These are phyloP conservation scores for Paracanthobrama guichenoti DNA, from an alignment of 2,113 vertebrate species.

Conservation along the genomic window DNA sequence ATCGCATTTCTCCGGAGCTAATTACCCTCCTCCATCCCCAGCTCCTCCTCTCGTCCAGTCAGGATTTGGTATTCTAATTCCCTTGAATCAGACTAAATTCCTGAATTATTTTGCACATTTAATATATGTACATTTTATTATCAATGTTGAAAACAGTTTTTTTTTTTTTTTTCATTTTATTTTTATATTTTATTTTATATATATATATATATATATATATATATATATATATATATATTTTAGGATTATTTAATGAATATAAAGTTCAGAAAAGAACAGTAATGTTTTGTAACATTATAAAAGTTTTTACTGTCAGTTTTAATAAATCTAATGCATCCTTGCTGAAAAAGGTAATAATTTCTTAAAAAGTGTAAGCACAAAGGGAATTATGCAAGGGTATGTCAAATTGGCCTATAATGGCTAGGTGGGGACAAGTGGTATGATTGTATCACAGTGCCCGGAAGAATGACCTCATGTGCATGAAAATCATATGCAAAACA, in stretches of 20 bases:
- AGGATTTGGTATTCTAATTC: too few relatives aligned
- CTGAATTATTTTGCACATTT: too few relatives aligned
- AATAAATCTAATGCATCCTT: neutral
- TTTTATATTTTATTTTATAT: too few relatives aligned
- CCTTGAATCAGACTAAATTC: too few relatives aligned
- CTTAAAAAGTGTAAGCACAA: neutral
- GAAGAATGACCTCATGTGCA: constrained; percentile 49
- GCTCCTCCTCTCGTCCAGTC: too few relatives aligned
- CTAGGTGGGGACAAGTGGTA: constrained; percentile 26
- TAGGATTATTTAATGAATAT: neutral
- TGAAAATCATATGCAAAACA: constrained; percentile 63
- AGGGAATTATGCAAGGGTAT: neutral
- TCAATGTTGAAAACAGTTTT: neutral
- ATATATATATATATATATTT: too few relatives aligned
- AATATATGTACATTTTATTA: too few relatives aligned
- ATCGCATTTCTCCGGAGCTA: too few relatives aligned
- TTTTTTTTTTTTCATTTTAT: neutral
- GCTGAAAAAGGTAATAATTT: neutral
- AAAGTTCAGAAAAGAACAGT: neutral
- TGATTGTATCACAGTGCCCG: constrained; percentile 38
- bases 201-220: too few relatives aligned
- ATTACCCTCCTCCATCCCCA: too few relatives aligned
- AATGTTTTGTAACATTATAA: too few relatives aligned
- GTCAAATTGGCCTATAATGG: constrained; percentile 16
- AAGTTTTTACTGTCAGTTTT: neutral